phyloP scores from a whole-genome alignment of 1,140 invertebrate genomes.

The Leptinotarsa texana region DNA sequence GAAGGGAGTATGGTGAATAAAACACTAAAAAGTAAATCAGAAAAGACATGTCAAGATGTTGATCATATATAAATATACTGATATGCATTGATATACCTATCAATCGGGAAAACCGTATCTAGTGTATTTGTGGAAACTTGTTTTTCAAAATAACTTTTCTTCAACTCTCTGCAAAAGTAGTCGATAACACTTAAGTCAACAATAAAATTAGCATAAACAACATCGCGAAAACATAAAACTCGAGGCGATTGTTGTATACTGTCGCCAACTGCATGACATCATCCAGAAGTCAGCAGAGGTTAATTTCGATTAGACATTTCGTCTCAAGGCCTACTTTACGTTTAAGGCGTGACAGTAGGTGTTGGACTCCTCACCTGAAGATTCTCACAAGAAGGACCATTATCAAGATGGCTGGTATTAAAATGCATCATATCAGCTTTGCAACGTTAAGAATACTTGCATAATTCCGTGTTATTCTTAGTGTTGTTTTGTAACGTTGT shows the following conservation, averaged over 20 bases:
- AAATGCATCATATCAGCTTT: no score
- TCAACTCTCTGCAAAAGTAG: not conserved
- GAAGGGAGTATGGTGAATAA: no score
- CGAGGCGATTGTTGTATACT: not conserved
- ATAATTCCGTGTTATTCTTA: no score
- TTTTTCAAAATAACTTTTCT: not conserved
- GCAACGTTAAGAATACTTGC: no score
- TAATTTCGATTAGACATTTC: conserved; percentile 13
- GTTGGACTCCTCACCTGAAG: conserved; percentile 11
- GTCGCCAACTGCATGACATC: conserved; percentile 12
- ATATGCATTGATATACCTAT: no score
- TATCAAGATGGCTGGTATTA: no score
- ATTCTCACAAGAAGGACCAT: conserved; percentile 1
- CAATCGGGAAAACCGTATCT: no score
- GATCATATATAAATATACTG: no score
- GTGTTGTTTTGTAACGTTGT: no score
- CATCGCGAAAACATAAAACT: conserved; percentile 8
- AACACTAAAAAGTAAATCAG: no score
- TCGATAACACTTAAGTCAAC: conserved; percentile 9
- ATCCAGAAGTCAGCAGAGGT: conserved; percentile 17
- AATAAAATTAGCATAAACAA: conserved; percentile 18
- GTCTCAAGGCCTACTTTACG: conserved; percentile 23
- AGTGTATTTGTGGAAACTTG: no score
- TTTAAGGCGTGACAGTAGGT: conserved; percentile 11
- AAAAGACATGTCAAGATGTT: no score